Percentiles rank a stretch among this genome's conserved stretches.
Conservation (phyloP, 2,113 vertebrate species). For the Xenus cinereus region DNA sequence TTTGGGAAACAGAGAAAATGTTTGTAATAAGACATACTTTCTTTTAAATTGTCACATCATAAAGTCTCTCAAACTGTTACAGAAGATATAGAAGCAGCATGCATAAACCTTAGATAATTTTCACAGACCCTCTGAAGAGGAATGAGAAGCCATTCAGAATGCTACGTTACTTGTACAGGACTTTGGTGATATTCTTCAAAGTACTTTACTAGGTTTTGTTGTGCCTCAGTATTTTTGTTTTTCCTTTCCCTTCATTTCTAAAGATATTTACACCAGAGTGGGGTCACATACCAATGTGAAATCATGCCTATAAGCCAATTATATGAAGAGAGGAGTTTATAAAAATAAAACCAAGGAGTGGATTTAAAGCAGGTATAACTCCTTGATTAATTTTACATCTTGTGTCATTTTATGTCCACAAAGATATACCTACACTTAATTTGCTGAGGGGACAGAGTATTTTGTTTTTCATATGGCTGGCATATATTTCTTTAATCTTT, state of each 20-base stretch:
- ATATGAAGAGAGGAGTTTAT: not conserved
- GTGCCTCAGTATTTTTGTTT: not conserved
- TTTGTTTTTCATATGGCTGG: not conserved
- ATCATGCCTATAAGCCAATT: not conserved
- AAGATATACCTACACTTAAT: not conserved
- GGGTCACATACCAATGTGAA: not conserved
- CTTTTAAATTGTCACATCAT: slow-evolving; percentile 5
- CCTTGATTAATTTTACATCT: not conserved
- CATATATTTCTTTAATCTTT: not conserved
- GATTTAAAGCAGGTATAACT: not conserved
- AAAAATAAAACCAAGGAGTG: not conserved
- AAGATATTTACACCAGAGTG: not conserved
- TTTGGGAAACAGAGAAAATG: slow-evolving; percentile 16
- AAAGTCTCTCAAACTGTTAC: slow-evolving; percentile 20
- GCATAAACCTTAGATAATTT: slow-evolving; percentile 49
- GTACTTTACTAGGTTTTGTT: not conserved
- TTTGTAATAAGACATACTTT: slow-evolving; percentile 17
- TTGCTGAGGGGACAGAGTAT: not conserved
- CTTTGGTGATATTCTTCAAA: not conserved
- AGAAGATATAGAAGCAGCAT: slow-evolving; percentile 9
- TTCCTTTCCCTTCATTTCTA: not conserved
- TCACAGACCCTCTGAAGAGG: not conserved
- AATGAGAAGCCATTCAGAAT: not conserved
- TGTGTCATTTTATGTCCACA: not conserved
- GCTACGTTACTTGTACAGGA: not conserved